A percentile compares a stretch with the other conserved stretches of the same genome.
Evolutionary conservation across 2,113 vertebrate genomes (phyloP).

Genomic region (Mesembrinibis cayennensis): DNA sequence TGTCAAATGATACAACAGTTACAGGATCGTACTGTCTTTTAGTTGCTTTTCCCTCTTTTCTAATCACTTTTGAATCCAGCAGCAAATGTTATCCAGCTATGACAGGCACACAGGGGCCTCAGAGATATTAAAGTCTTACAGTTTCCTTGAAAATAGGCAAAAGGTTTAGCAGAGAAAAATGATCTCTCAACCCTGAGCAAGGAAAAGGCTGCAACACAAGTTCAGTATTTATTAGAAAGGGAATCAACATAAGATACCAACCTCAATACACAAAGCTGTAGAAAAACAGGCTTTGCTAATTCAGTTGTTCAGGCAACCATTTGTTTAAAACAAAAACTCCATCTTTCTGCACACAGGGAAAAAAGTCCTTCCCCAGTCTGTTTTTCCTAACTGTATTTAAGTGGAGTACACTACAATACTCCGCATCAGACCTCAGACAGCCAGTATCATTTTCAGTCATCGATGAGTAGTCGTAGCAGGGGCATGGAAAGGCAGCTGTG

Average conservation of each 20-base stretch:
- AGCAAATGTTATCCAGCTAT: neutral
- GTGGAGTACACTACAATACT: neutral
- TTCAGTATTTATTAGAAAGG: neutral
- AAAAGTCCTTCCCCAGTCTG: neutral
- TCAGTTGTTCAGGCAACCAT: neutral
- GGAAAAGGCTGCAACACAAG: neutral
- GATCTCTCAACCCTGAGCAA: neutral
- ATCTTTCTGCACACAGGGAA: neutral
- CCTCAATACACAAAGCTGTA: neutral
- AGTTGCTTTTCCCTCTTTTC: neutral
- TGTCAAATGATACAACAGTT: neutral
- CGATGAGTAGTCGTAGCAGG: accelerated
- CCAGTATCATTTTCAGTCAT: neutral
- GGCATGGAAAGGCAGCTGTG: neutral
- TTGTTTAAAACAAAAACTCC: neutral
- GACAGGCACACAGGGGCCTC: neutral
- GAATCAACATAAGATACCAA: neutral
- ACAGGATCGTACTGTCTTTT: neutral
- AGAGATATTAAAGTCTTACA: neutral
- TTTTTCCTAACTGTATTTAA: neutral
- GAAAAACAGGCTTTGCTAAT: neutral
- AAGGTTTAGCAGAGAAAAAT: neutral
- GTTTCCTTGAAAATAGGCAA: neutral
- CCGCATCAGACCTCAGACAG: neutral
- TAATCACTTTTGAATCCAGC: neutral